These are phyloP conservation scores for Bombus affinis DNA, from an alignment of 1,140 invertebrate genomes.

Conservation along the genomic window DNA sequence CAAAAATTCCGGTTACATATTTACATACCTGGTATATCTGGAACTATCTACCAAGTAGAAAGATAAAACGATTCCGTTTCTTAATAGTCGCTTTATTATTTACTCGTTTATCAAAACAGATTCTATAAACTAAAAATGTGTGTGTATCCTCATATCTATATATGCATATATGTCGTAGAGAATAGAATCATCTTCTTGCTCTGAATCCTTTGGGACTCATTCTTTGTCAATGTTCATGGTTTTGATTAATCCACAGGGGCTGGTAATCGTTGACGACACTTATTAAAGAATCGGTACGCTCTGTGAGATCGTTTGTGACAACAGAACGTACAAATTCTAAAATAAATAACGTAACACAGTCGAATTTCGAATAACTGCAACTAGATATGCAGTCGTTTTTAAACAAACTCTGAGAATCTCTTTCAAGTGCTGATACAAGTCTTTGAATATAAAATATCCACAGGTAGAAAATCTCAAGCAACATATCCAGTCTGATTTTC, in stretches of 20 bases:
- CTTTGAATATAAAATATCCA: not conserved
- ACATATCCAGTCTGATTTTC: not conserved
- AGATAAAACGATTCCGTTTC: no score
- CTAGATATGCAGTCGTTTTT: not conserved
- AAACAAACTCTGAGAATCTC: not conserved
- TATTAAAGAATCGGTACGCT: conserved; percentile 82
- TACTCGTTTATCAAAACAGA: no score
- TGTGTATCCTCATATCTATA: no score
- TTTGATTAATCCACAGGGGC: conserved; percentile 18
- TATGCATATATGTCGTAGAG: no score
- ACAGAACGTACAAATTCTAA: conserved; percentile 83
- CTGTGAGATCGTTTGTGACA: conserved; percentile 80
- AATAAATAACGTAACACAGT: conserved; percentile 79
- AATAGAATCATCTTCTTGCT: not conserved
- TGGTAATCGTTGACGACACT: conserved; percentile 77
- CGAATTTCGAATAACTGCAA: not conserved
- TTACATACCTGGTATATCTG: no score
- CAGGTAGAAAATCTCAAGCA: not conserved
- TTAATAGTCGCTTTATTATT: no score
- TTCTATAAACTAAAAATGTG: no score
- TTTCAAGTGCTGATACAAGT: no score
- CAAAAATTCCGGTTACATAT: no score
- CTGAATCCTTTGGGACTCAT: no score
- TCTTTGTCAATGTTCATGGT: no score
- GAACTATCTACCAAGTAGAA: no score